Percentiles rank a stretch among this genome's conserved stretches.
phyloP scores from a whole-genome alignment of 2,888 invertebrate species.

The Coleophora flavipennella region DNA sequence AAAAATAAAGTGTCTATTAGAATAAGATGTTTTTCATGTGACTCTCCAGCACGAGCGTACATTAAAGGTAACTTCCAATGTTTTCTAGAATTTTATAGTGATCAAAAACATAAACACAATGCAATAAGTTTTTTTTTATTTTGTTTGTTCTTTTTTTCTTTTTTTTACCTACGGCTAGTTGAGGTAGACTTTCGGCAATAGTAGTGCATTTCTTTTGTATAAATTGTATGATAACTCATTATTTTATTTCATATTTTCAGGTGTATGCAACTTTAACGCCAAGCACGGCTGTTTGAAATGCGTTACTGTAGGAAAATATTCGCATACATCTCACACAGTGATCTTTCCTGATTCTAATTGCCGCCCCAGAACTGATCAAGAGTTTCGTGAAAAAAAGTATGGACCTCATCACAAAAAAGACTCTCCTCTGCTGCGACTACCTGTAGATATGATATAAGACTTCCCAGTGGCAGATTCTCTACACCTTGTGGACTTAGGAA shows the following conservation, averaged over 20 bases:
- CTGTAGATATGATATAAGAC: slow-evolving; percentile 19
- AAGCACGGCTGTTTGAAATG: slow-evolving; percentile 8
- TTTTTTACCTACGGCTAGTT: no score
- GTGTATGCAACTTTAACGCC: slow-evolving; percentile 7
- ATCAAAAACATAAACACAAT: no score
- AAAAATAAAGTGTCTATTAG: background rate
- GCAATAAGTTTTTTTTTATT: no score
- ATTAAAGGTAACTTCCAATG: slow-evolving; percentile 7
- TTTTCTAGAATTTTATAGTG: no score
- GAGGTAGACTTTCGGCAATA: no score
- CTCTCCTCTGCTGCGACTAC: slow-evolving; percentile 14
- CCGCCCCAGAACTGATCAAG: no score
- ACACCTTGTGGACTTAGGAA: slow-evolving; percentile 19
- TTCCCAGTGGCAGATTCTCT: slow-evolving; percentile 19
- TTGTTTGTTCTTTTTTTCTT: no score
- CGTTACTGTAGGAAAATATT: slow-evolving; percentile 6
- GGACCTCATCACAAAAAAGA: slow-evolving; percentile 17
- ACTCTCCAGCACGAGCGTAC: slow-evolving; percentile 6
- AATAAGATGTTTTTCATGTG: slow-evolving; percentile 7
- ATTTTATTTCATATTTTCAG: slow-evolving; percentile 2
- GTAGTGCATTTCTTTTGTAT: no score
- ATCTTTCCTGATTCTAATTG: no score
- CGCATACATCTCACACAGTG: slow-evolving; percentile 8
- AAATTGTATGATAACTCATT: no score
- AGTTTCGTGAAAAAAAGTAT: slow-evolving; percentile 18